Evolutionary conservation across 1,140 invertebrate species (phyloP).

Genomic region (Drosophila leontia): DNA sequence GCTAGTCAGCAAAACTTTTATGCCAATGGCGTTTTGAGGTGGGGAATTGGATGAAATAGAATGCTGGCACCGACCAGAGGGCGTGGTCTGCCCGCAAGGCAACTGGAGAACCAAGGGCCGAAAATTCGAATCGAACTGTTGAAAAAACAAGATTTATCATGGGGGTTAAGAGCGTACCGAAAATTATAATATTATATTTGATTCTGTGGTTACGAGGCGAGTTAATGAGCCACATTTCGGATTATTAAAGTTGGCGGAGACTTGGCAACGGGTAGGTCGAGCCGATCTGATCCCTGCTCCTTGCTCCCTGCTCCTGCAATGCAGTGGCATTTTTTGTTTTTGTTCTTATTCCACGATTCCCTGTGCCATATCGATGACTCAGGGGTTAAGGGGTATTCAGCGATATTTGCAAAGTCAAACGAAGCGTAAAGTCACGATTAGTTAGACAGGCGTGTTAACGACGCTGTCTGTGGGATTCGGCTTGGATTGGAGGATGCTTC

Average conservation of each 20-base stretch:
- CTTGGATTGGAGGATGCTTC: slow-evolving; percentile 1
- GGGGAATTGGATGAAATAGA: slow-evolving; percentile 53
- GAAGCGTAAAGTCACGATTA: slow-evolving; percentile 85
- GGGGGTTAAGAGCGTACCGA: slow-evolving; percentile 35
- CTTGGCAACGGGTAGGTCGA: slow-evolving; percentile 40
- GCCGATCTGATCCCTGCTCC: slow-evolving; percentile 18
- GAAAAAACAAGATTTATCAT: slow-evolving; percentile 79
- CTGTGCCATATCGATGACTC: slow-evolving; percentile 65
- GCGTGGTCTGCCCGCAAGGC: slow-evolving; percentile 17
- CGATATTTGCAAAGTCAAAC: slow-evolving; percentile 84
- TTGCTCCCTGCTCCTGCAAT: slow-evolving; percentile 9
- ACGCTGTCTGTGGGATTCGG: slow-evolving; percentile 40
- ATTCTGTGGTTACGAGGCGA: slow-evolving; percentile 44
- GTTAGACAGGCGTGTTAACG: slow-evolving; percentile 84
- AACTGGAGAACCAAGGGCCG: slow-evolving; percentile 18
- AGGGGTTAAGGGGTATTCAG: slow-evolving; percentile 47
- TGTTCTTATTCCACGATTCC: slow-evolving; percentile 6
- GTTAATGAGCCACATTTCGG: slow-evolving; percentile 81
- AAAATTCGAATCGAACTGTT: slow-evolving; percentile 73
- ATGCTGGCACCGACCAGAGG: slow-evolving; percentile 25
- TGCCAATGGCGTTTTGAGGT: slow-evolving; percentile 70
- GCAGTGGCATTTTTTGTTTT: slow-evolving; percentile 55
- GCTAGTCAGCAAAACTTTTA: slow-evolving; percentile 84
- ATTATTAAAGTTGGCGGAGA: slow-evolving; percentile 71
- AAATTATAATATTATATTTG: slow-evolving; percentile 75